Percentiles rank a stretch among this genome's conserved stretches.
These are phyloP conservation scores for Adela reaumurella DNA, from an alignment of 2,888 invertebrate genomes.

Conservation along the genomic window DNA sequence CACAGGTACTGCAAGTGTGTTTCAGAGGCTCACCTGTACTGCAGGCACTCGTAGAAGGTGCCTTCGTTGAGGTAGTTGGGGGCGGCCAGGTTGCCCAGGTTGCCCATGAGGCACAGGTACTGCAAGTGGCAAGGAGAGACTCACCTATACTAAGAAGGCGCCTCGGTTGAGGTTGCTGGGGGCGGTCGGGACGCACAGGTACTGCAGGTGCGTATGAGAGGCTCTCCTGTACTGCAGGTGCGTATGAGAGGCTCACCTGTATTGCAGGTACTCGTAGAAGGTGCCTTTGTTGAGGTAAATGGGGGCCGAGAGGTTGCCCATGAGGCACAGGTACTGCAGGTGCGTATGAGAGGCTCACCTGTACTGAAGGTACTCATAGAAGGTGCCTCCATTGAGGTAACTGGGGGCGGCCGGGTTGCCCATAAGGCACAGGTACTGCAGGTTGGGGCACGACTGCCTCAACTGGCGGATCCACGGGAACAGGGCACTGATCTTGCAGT, in stretches of 20 bases:
- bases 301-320: too few species aligned
- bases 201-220: too few species aligned
- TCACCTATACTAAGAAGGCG: too few species aligned
- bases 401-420: constrained; percentile 81
- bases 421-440: constrained; percentile 77
- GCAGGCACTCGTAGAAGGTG: constrained; percentile 70
- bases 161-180: too few species aligned
- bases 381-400: constrained; percentile 70
- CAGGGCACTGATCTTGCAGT: constrained; percentile 60
- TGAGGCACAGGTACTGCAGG: too few species aligned
- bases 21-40: constrained; percentile 74
- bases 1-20: constrained; percentile 72
- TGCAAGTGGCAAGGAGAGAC: too few species aligned
- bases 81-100: constrained; percentile 84
- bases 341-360: too few species aligned
- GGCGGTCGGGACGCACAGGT: too few species aligned
- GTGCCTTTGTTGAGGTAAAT: too few species aligned
- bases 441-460: constrained; percentile 65
- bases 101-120: constrained; percentile 81
- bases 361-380: constrained; percentile 72
- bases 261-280: constrained; percentile 73
- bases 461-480: constrained; percentile 72
- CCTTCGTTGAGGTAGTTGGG: constrained; percentile 76
- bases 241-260: too few species aligned
- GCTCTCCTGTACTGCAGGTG: too few species aligned